Evolutionary conservation across 2,888 invertebrate species (phyloP).

Genomic region (Clusia tigrina): DNA sequence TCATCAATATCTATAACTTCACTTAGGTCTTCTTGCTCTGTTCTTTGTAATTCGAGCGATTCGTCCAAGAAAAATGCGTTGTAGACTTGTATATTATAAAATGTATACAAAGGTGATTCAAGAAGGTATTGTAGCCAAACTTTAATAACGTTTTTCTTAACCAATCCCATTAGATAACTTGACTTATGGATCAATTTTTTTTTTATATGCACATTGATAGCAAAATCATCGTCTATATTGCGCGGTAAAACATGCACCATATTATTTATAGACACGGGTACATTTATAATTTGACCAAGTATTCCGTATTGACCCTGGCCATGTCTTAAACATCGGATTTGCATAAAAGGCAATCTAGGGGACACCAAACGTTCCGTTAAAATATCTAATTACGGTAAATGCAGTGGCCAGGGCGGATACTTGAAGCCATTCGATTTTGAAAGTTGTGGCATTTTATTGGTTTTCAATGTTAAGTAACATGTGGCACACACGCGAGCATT

Average conservation of each 20-base stretch:
- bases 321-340: constrained; percentile 31
- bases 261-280: constrained; percentile 52
- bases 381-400: constrained; percentile 22
- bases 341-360: constrained; percentile 29
- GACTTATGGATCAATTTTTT: constrained; percentile 24
- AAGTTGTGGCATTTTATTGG: neutral
- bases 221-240: constrained; percentile 20
- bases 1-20: constrained; percentile 36
- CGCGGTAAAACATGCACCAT: constrained; percentile 54
- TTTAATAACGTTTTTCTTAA: constrained; percentile 15
- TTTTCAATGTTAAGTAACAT: neutral
- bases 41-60: neutral
- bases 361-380: constrained; percentile 25
- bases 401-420: constrained; percentile 29
- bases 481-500: neutral
- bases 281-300: constrained; percentile 59
- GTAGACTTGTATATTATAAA: constrained; percentile 10
- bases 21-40: constrained; percentile 5
- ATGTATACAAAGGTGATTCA: constrained; percentile 8
- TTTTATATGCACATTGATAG: constrained; percentile 26
- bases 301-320: constrained; percentile 48
- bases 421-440: constrained; percentile 16
- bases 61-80: neutral
- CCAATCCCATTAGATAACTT: constrained; percentile 20
- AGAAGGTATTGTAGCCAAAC: constrained; percentile 16